Conservation (phyloP, 2,888 invertebrate genomes). For the Tenthredo amoena region DNA sequence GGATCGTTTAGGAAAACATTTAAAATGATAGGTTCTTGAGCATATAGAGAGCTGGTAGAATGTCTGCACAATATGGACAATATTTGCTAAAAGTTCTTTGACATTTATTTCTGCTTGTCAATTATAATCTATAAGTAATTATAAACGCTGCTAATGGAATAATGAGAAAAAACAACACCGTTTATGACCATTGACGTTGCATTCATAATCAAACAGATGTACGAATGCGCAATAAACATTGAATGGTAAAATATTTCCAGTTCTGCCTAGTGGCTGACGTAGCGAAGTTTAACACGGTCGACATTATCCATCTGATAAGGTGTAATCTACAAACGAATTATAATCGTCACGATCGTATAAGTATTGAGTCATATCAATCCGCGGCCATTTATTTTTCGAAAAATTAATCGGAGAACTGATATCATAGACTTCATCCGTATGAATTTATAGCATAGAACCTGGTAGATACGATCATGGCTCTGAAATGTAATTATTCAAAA, state of each 20-base stretch:
- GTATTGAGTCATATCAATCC: neutral
- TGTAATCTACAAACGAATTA: conserved; percentile 35
- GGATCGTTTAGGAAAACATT: neutral
- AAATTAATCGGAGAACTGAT: neutral
- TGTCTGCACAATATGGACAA: neutral
- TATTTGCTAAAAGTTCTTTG: neutral
- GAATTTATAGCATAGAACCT: neutral
- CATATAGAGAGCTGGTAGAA: neutral
- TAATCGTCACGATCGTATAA: conserved; percentile 15
- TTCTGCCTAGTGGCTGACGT: neutral
- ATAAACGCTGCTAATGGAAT: neutral
- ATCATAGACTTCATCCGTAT: neutral
- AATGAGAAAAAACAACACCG: neutral
- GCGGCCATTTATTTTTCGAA: neutral
- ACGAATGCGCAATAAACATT: neutral
- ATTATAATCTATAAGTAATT: neutral
- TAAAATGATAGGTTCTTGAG: neutral
- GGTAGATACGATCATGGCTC: neutral
- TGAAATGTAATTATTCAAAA: neutral
- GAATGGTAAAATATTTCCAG: neutral
- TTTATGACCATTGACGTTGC: neutral
- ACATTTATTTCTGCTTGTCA: neutral
- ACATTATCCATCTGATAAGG: conserved; percentile 34
- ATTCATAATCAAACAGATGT: neutral
- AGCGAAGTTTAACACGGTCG: neutral